A percentile compares a stretch with the other conserved stretches of the same genome.
These are phyloP conservation scores for Drosophila kanekoi DNA, from an alignment of 2,888 invertebrate genomes.

Conservation along the genomic window DNA sequence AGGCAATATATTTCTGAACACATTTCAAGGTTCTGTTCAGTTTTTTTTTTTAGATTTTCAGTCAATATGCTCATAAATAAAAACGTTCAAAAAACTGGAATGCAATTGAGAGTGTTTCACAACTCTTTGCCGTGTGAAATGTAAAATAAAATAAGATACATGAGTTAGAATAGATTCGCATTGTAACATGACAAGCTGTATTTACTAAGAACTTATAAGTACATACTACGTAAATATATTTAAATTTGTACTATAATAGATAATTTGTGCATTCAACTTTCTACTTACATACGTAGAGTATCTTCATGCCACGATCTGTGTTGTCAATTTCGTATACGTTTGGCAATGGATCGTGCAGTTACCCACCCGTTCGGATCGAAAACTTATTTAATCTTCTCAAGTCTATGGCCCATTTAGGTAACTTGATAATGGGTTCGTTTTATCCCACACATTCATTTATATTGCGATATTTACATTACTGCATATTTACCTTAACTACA, in stretches of 20 bases:
- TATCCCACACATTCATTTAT: slow-evolving; percentile 25
- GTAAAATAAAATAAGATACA: neutral
- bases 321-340: too few species aligned
- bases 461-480: neutral
- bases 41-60: slow-evolving; percentile 45
- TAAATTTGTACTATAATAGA: too few species aligned
- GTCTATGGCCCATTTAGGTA: neutral
- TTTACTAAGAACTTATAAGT: too few species aligned
- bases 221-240: too few species aligned
- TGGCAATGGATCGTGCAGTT: too few species aligned
- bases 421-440: slow-evolving; percentile 14
- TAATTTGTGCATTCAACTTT: too few species aligned
- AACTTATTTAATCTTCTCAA: neutral
- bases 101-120: slow-evolving; percentile 24
- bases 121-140: slow-evolving; percentile 27
- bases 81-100: slow-evolving; percentile 74
- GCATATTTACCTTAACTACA: slow-evolving; percentile 25
- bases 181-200: neutral
- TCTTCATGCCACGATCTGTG: neutral
- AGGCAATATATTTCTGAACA: slow-evolving; percentile 42
- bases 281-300: neutral
- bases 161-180: too few species aligned
- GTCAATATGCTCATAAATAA: too few species aligned
- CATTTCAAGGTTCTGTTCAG: slow-evolving; percentile 52
- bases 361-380: neutral